Base-by-base conservation (phyloP, 2,888 invertebrate species). In the Caenorhabditis sp. region DNA sequence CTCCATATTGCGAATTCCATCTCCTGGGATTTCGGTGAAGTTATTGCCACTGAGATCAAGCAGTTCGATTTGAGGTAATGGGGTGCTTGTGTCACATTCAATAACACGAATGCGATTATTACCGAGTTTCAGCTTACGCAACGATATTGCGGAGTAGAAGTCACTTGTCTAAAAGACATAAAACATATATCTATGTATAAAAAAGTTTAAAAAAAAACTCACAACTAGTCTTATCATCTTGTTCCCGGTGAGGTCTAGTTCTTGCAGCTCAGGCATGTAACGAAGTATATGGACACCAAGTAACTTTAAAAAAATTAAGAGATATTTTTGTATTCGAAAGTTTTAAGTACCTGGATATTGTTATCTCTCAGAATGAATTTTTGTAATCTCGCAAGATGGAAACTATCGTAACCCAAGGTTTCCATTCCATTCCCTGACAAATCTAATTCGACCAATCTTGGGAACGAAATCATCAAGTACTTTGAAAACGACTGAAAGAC, bases 151-250 rank as follows among this genome's bases (percentile, higher is more conserved):
- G 0, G 69, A 65, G 7, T 70, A 63, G 38, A 76, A 71, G 26
- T 74, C 76, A 31, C 78, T 78, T 0, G 76, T 74, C 77, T 77
- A 57, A 58, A 73, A 62, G n/a, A n/a, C n/a, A n/a, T n/a, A n/a
- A 43, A 43, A 20, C 17, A 38, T 17, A 43, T 52, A 1, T 7
- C 5, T 14, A 21, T 58, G 23, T 49, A 12, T 20, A n/a, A 50
- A 54, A 0, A 1, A 50, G 17, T 0, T 4, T 1, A 59, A 52
- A 21, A 23, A 14, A 12, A 14, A 8, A 36, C 26, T 59, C 52
- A 75, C 77, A 57, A 75, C 72, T 27, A 78, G 61, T 53, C 67
- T 27, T 1, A 67, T 59, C 52, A 78, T 58, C 25, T 60, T 49
- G 52, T 78, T 78, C 0, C 63, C 65, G 23, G 65, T 76, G 52